Conservation (phyloP, 2,797 vertebrate species). For the Gymnocypris eckloni region DNA sequence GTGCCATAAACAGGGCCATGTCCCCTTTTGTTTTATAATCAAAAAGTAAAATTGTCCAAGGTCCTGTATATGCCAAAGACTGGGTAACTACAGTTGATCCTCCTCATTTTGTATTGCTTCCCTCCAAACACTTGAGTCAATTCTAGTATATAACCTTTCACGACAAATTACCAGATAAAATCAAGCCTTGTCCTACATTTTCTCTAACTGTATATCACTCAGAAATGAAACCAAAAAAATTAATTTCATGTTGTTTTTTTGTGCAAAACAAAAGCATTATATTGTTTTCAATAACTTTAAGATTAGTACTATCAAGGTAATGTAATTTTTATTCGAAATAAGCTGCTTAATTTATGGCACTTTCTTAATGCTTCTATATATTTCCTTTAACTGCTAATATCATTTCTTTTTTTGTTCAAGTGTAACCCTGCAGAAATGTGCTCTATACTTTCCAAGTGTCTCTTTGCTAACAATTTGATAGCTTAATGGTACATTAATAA, state of each 20-base stretch:
- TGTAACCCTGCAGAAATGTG: background rate
- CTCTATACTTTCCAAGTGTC: constrained; percentile 15
- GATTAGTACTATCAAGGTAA: background rate
- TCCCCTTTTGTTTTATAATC: background rate
- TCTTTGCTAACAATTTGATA: constrained; percentile 13
- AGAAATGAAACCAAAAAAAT: background rate
- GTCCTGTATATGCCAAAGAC: background rate
- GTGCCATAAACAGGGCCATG: too few relatives aligned
- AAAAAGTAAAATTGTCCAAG: background rate
- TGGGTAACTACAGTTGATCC: background rate
- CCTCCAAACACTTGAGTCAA: background rate
- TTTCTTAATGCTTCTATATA: background rate
- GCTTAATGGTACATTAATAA: constrained; percentile 45
- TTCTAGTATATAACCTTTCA: background rate
- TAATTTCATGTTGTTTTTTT: background rate
- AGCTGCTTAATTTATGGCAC: background rate
- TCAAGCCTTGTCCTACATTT: background rate
- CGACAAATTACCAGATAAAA: background rate
- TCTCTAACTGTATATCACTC: background rate
- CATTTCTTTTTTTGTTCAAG: background rate
- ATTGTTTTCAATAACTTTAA: background rate
- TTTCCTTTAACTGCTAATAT: background rate
- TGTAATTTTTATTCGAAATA: background rate
- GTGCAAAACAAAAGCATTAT: background rate
- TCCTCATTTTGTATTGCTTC: background rate